phyloP scores from a whole-genome alignment of 1,140 invertebrate genomes.

The Achatina immaculata region DNA sequence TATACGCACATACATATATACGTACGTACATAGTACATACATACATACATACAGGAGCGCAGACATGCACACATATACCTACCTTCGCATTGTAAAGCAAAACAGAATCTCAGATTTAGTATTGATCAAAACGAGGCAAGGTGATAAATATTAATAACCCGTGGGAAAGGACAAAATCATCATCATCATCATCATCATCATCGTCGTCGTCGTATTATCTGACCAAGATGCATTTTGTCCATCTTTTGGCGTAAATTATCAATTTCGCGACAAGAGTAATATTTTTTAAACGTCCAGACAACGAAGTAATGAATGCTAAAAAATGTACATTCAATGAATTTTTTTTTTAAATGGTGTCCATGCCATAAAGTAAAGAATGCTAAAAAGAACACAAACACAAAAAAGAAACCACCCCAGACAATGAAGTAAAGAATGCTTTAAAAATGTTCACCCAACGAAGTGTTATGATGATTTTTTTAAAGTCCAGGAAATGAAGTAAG shows the following conservation, averaged over 20 bases:
- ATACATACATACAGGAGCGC: not conserved
- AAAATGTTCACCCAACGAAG: not conserved
- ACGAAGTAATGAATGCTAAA: not conserved
- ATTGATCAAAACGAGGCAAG: not conserved
- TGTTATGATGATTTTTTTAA: not conserved
- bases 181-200: not conserved
- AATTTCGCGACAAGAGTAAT: not conserved
- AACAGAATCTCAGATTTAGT: not conserved
- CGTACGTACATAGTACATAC: not conserved
- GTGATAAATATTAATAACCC: not conserved
- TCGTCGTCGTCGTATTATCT: not conserved
- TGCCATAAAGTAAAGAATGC: not conserved
- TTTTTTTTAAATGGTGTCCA: not conserved
- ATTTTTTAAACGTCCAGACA: not conserved
- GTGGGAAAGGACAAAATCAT: not conserved
- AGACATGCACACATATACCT: not conserved
- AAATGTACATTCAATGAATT: not conserved
- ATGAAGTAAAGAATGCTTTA: too few species aligned
- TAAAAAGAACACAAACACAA: not conserved
- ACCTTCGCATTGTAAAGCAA: not conserved
- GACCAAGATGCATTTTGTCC: not conserved
- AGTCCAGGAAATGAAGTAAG: not conserved
- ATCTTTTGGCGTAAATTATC: not conserved
- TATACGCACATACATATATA: not conserved
- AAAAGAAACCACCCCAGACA: not conserved